Base-by-base conservation (phyloP, 2,797 vertebrate genomes). In the Rhinella marina region DNA sequence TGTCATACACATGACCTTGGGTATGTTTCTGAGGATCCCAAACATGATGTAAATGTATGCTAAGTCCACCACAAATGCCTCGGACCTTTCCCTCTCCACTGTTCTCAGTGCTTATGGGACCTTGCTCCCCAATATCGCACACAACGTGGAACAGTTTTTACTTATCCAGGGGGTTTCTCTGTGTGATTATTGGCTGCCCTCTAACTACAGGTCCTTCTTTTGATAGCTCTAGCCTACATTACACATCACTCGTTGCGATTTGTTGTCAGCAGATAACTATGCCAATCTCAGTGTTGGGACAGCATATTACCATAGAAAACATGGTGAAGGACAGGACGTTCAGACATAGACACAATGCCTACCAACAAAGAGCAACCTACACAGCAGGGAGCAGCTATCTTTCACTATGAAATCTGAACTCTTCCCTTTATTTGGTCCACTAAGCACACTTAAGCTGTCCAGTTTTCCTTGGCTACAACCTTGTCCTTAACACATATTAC, bases 381-480 rank as follows among this genome's bases (percentile, higher is more conserved):
- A 16, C 9, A 21, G 27, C 4, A 48, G 29, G 5, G 3, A 41
- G 9, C 3, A 41, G 25, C 68, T 8, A 19, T 32, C 0, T 68
- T 72, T 72, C 16, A 19, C 68, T 41, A 7, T 41, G 32, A 17
- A 19, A 2, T 19, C 32, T 41, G 13, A 41, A 73, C 9, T 48
- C 17, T 80, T 79, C 27, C 3, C 52, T n/a, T 56, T 77, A 41
- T 41, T 3, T 41, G 32, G 3, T 41, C 3, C 41, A 5, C 41
- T 41, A 41, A 41, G 41, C 41, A 41, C 41, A 41, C 29, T 57
- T 59, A 21, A 79, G 21, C 27, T 17, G 10, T 29, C 2, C 29
- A 59, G 57, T 80, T 80, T 80, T 59, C 17, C 29, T 61, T 80
- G 78, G 78, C 78, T 79, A 59, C 17, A 79, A 19, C 25, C 32